Evolutionary conservation across 2,113 vertebrate species (phyloP).

Genomic region (Motacilla alba): DNA sequence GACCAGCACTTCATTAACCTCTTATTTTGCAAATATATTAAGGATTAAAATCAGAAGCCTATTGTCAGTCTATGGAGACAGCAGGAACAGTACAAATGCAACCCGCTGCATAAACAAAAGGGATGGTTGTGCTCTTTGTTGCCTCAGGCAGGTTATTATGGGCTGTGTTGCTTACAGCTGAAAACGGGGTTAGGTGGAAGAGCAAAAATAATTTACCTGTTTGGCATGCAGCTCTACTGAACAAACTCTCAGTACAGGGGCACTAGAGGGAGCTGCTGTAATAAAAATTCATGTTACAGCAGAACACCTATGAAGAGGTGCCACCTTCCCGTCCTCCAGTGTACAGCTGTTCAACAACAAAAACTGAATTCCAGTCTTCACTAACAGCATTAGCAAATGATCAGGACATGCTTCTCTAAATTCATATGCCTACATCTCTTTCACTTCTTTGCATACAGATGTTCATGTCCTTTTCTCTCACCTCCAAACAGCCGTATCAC

Average conservation of each 20-base stretch:
- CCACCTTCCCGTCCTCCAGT: rapidly evolving
- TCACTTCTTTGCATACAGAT: background rate
- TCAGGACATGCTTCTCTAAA: background rate
- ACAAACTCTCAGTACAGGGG: background rate
- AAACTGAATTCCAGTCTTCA: background rate
- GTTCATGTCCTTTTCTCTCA: background rate
- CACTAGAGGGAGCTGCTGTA: slow-evolving; percentile 61
- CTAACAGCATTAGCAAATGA: background rate
- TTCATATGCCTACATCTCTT: background rate
- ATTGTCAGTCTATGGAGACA: background rate
- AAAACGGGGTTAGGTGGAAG: rapidly evolving
- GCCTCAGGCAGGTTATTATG: background rate
- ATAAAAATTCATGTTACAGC: background rate
- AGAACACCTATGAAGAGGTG: rapidly evolving
- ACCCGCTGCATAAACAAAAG: background rate
- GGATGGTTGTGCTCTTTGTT: rapidly evolving
- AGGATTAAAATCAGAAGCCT: background rate
- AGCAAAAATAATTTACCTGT: background rate
- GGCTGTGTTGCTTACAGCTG: background rate
- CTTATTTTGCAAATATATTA: background rate
- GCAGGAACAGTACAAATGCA: rapidly evolving
- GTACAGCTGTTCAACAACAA: background rate
- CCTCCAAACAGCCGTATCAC: rapidly evolving
- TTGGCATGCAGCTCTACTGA: background rate
- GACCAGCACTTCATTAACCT: background rate